Conservation (phyloP, 2,797 vertebrate species). For the Neoniphon sammara region DNA sequence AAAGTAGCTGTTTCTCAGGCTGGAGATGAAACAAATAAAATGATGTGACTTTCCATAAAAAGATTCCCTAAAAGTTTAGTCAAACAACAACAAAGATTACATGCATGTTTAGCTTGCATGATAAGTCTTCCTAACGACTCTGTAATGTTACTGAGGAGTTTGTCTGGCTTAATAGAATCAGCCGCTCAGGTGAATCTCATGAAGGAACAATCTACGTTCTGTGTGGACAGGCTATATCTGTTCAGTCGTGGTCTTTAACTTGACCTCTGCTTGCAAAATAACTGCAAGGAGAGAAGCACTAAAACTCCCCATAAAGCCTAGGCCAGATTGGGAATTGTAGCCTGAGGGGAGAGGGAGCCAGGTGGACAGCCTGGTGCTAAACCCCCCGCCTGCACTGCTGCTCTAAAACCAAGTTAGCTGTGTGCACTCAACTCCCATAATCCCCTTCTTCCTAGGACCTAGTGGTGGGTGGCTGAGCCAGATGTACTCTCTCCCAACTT, state of each 20-base stretch:
- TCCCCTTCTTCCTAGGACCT: constrained; percentile 61
- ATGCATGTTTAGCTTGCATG: background rate
- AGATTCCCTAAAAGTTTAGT: background rate
- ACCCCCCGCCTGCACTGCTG: constrained; percentile 40
- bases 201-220: background rate
- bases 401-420: constrained; percentile 64
- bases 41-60: too few relatives aligned
- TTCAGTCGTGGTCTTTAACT: constrained; percentile 60
- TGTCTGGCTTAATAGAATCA: constrained; percentile 11
- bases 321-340: constrained; percentile 47
- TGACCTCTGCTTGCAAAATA: constrained; percentile 64
- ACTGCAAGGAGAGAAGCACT: constrained; percentile 44
- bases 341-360: constrained; percentile 65
- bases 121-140: background rate
- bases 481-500: constrained; percentile 63
- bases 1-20: background rate
- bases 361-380: constrained; percentile 67
- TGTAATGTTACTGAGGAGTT: background rate
- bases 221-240: constrained; percentile 34
- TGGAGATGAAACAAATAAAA: background rate
- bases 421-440: constrained; percentile 62
- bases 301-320: constrained; percentile 60
- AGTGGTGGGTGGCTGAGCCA: constrained; percentile 61
- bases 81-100: background rate
- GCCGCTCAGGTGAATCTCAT: background rate